Conservation (phyloP, 92 coral and sea anemone genomes). For the Epizoanthus fatuus region DNA sequence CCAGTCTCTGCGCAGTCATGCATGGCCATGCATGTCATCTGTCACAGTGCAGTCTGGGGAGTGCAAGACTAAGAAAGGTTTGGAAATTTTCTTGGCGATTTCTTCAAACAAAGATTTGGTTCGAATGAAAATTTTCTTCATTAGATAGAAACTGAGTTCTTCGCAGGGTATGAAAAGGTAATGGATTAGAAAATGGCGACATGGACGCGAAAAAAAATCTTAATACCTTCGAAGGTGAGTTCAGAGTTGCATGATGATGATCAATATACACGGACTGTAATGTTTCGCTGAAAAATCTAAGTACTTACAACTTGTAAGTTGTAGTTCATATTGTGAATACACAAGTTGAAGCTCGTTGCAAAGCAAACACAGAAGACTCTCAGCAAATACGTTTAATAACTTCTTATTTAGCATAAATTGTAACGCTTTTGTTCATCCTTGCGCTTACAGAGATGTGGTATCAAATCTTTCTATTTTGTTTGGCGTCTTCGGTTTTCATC, state of each 20-base stretch:
- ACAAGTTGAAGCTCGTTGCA: background rate
- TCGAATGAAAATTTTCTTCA: background rate
- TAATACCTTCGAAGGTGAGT: constrained; percentile 42
- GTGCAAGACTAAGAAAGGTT: background rate
- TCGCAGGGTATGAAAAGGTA: constrained; percentile 9
- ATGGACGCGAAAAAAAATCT: constrained; percentile 37
- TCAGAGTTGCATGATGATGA: background rate
- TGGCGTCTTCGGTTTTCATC: constrained; percentile 95
- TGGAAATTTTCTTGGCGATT: constrained; percentile 2
- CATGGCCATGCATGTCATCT: no score
- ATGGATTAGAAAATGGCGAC: constrained; percentile 49
- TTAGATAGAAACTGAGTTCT: background rate
- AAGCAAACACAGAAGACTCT: background rate
- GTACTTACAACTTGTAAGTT: background rate
- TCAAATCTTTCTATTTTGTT: constrained; percentile 90
- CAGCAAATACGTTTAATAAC: background rate
- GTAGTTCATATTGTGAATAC: background rate
- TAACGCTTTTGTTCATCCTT: background rate
- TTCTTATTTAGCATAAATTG: background rate
- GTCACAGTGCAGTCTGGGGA: constrained; percentile 7
- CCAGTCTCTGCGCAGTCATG: constrained; percentile 14
- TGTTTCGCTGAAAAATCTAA: background rate
- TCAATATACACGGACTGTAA: background rate
- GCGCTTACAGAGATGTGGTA: constrained; percentile 96
- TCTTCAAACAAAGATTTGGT: background rate